phyloP scores from a whole-genome alignment of 2,797 vertebrate species.

The Xerus rutilus region DNA sequence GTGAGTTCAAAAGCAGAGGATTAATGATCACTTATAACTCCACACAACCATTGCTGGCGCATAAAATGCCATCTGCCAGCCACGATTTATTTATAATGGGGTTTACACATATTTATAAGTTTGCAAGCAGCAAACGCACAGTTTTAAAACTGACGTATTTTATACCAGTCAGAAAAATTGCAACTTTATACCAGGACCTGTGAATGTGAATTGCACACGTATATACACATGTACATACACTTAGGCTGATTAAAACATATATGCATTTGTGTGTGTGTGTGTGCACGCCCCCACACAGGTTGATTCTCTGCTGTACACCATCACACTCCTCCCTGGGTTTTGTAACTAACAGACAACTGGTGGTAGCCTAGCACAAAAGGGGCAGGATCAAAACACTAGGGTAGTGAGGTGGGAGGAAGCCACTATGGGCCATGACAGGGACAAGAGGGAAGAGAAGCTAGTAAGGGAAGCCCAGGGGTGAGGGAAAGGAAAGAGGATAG shows the following conservation, averaged over 20 bases:
- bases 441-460: neutral
- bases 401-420: rapidly evolving
- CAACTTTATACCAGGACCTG: slow-evolving; percentile 54
- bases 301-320: too few relatives aligned
- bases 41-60: slow-evolving; percentile 58
- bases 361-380: neutral
- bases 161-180: slow-evolving; percentile 73
- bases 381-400: neutral
- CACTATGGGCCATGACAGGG: neutral
- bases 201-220: slow-evolving; percentile 54
- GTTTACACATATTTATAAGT: slow-evolving; percentile 80
- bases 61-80: slow-evolving; percentile 76
- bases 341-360: neutral
- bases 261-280: neutral
- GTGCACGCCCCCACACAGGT: neutral
- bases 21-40: slow-evolving; percentile 60
- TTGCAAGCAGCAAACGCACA: slow-evolving; percentile 76
- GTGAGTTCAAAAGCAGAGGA: slow-evolving; percentile 56
- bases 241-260: neutral
- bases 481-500: neutral
- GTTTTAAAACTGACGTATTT: slow-evolving; percentile 79
- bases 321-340: neutral
- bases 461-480: neutral
- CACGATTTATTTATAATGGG: slow-evolving; percentile 79
- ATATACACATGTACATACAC: neutral